These are phyloP conservation scores for Meteorus cinctellus DNA, from an alignment of 2,888 invertebrate genomes.

Conservation along the genomic window DNA sequence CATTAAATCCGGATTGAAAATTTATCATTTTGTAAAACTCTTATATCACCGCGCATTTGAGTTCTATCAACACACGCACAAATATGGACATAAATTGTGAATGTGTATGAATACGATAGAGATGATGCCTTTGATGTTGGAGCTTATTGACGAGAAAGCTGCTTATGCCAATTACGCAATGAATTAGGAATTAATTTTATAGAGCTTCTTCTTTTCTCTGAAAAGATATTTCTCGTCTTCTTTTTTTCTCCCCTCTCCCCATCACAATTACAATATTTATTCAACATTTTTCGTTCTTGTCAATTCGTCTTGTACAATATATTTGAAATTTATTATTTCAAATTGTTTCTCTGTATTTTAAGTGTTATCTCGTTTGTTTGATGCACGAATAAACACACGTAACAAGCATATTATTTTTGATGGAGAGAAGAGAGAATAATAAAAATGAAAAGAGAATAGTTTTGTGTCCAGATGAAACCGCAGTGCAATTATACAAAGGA, in stretches of 20 bases:
- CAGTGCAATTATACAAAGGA: slow-evolving; percentile 56
- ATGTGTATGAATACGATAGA: slow-evolving; percentile 11
- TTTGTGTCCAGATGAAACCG: neutral
- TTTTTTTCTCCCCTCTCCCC: neutral
- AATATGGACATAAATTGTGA: neutral
- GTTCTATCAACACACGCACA: no score
- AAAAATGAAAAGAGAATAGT: neutral
- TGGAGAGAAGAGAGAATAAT: neutral
- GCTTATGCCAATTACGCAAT: slow-evolving; percentile 67
- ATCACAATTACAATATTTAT: neutral
- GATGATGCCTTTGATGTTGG: slow-evolving; percentile 46
- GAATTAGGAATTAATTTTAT: slow-evolving; percentile 57
- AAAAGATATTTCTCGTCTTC: neutral
- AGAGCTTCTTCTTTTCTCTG: slow-evolving; percentile 35
- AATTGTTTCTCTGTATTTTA: neutral
- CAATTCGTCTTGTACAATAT: no score
- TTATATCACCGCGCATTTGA: no score
- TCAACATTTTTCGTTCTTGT: neutral
- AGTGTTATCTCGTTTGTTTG: neutral
- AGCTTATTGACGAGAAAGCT: slow-evolving; percentile 56
- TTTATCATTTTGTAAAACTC: slow-evolving; percentile 60
- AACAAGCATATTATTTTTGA: neutral
- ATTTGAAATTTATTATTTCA: slow-evolving; percentile 10
- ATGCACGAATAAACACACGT: neutral
- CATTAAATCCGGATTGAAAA: slow-evolving; percentile 69